A percentile compares a stretch with the other conserved stretches of the same genome.
Evolutionary conservation across 2,888 invertebrate genomes (phyloP).

Genomic region (Penaeus monodon): DNA sequence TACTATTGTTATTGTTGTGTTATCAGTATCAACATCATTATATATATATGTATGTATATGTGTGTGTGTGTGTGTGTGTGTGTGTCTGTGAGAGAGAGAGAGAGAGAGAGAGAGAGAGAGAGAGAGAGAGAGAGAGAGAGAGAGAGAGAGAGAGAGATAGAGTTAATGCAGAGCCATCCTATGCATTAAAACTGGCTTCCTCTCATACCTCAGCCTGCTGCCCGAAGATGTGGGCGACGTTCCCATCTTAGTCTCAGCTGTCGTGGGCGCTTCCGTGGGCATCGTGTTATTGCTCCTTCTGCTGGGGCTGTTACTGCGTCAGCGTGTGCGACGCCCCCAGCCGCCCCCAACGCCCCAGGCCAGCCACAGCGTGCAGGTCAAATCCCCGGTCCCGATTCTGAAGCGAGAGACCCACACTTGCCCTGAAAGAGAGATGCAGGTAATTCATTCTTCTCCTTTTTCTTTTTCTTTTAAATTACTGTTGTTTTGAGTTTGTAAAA

Average conservation of each 20-base stretch:
- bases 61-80: background rate
- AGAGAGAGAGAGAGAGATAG: too few relatives aligned
- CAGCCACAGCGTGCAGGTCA: conserved; percentile 16
- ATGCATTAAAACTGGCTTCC: too few relatives aligned
- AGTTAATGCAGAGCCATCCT: too few relatives aligned
- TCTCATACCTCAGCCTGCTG: conserved; percentile 17
- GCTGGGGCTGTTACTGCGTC: conserved; percentile 12
- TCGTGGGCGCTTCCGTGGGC: background rate
- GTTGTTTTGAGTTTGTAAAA: too few relatives aligned
- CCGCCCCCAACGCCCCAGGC: conserved; percentile 8
- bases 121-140: too few relatives aligned
- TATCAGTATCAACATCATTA: too few relatives aligned
- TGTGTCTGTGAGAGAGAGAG: too few relatives aligned
- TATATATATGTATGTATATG: background rate
- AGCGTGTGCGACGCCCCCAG: conserved; percentile 17
- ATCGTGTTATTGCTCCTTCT: conserved; percentile 25
- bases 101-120: too few relatives aligned
- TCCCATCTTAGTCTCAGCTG: background rate
- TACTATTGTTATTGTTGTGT: too few relatives aligned
- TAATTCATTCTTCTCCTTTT: too few relatives aligned
- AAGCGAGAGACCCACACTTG: background rate
- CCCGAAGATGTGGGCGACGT: conserved; percentile 20
- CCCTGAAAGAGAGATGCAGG: too few relatives aligned
- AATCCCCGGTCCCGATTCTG: conserved; percentile 6
- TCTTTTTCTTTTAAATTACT: too few relatives aligned